phyloP scores from a whole-genome alignment of 1,140 invertebrate genomes.

The Lordiphosa collinella region DNA sequence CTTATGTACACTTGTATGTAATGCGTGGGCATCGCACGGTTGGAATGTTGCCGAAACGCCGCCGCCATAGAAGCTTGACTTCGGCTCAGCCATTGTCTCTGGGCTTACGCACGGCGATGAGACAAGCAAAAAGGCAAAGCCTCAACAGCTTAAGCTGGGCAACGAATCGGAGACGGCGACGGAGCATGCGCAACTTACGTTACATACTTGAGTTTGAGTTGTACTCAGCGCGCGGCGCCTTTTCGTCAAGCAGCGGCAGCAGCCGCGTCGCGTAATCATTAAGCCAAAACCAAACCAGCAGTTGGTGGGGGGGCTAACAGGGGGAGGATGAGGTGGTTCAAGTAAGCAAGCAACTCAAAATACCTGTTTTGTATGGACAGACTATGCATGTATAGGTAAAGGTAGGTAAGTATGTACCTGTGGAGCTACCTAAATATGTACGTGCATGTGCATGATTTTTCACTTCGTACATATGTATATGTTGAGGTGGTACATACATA shows the following conservation, averaged over 20 bases:
- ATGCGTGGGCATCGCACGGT: slow-evolving; percentile 14
- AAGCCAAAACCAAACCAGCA: slow-evolving; percentile 20
- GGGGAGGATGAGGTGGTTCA: background rate
- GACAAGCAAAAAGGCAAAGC: slow-evolving; percentile 2
- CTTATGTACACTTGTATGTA: background rate
- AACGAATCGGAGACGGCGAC: background rate
- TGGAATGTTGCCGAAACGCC: slow-evolving; percentile 19
- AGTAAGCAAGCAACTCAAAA: slow-evolving; percentile 9
- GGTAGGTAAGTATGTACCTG: slow-evolving; percentile 7
- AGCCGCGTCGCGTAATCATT: slow-evolving; percentile 47
- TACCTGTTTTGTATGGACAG: slow-evolving; percentile 12
- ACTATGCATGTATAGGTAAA: background rate
- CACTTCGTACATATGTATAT: slow-evolving; percentile 2
- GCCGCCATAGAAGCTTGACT: slow-evolving; percentile 8
- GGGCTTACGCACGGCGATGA: slow-evolving; percentile 13
- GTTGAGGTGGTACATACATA: too few relatives aligned
- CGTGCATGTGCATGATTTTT: background rate
- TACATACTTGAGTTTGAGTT: slow-evolving; percentile 14
- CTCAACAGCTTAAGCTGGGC: slow-evolving; percentile 1
- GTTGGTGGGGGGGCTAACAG: background rate
- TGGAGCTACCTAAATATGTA: slow-evolving; percentile 15
- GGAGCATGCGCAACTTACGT: slow-evolving; percentile 1
- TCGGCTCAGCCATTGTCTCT: background rate
- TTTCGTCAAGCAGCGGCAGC: slow-evolving; percentile 31
- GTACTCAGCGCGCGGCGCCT: slow-evolving; percentile 10